phyloP scores from a whole-genome alignment of 2,888 invertebrate species.

The Stomorhina lunata region DNA sequence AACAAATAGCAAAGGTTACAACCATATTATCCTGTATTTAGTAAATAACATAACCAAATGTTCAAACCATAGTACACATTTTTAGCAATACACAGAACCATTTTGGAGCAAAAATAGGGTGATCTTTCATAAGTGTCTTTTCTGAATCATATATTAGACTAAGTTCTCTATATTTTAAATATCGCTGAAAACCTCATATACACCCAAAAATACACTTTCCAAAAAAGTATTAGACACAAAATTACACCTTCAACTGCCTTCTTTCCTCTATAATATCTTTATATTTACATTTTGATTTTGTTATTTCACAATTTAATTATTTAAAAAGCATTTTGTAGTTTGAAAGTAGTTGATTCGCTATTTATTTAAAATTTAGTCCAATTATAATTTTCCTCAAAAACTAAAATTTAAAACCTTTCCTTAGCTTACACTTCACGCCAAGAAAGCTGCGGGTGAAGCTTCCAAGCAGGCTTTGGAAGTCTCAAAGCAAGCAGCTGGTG shows the following conservation, averaged over 20 bases:
- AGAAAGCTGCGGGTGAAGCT: conserved; percentile 93
- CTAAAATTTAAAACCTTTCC: not conserved
- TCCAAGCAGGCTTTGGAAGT: conserved; percentile 92
- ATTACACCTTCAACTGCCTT: not conserved
- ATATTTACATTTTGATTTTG: not conserved
- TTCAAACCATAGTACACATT: no score
- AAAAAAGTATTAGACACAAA: not conserved
- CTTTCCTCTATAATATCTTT: not conserved
- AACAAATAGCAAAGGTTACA: no score
- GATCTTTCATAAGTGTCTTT: no score
- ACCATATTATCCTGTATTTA: no score
- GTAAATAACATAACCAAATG: no score
- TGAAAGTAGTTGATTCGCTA: not conserved
- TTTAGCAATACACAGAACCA: no score
- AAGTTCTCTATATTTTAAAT: no score
- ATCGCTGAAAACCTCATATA: not conserved
- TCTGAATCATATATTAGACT: no score
- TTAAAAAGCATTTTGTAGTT: not conserved
- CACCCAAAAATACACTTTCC: not conserved
- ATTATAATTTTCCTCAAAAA: not conserved
- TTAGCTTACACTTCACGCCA: conserved; percentile 91
- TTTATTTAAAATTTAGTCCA: not conserved
- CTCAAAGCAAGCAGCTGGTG: conserved; percentile 92
- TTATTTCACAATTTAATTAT: not conserved
- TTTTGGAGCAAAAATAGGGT: no score